A percentile compares a stretch with the other conserved stretches of the same genome.
Conservation (phyloP, 2,797 vertebrate species). For the Rhyacichthys aspro region DNA sequence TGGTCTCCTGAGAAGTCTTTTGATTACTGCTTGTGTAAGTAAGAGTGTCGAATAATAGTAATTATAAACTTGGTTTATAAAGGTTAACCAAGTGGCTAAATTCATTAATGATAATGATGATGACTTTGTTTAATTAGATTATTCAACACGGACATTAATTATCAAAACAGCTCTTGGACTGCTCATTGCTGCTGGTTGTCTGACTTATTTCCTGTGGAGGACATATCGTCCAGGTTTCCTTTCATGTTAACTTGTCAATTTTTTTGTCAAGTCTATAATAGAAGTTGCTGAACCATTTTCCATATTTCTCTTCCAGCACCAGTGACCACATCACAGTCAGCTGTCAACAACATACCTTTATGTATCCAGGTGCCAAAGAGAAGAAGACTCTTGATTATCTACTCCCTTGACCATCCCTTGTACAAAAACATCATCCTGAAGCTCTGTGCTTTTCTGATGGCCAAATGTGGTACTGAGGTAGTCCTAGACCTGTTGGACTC, state of each 20-base stretch:
- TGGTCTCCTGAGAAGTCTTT: slow-evolving; percentile 13
- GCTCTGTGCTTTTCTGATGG: slow-evolving; percentile 88
- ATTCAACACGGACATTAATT: slow-evolving; percentile 15
- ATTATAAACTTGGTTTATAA: too few relatives aligned
- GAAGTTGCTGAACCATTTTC: neutral
- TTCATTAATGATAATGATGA: neutral
- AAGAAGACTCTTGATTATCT: slow-evolving; percentile 88
- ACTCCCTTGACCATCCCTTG: slow-evolving; percentile 89
- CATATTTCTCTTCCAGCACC: slow-evolving; percentile 36
- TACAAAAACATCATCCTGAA: slow-evolving; percentile 89
- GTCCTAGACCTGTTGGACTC: slow-evolving; percentile 89
- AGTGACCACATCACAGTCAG: slow-evolving; percentile 8
- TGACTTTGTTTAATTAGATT: slow-evolving; percentile 37
- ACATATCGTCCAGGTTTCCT: slow-evolving; percentile 57
- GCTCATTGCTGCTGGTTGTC: slow-evolving; percentile 30
- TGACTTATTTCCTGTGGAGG: slow-evolving; percentile 45
- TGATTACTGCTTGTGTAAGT: slow-evolving; percentile 49
- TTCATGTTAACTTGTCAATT: slow-evolving; percentile 4
- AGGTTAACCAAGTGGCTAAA: neutral
- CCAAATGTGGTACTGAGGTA: slow-evolving; percentile 88
- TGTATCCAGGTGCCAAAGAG: slow-evolving; percentile 36
- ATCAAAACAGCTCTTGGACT: slow-evolving; percentile 38
- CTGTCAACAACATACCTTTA: slow-evolving; percentile 21
- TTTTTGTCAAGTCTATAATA: neutral
- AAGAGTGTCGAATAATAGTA: too few relatives aligned